Base-by-base conservation (phyloP, 1,140 invertebrate genomes). In the Pemphigus obesinymphae region DNA sequence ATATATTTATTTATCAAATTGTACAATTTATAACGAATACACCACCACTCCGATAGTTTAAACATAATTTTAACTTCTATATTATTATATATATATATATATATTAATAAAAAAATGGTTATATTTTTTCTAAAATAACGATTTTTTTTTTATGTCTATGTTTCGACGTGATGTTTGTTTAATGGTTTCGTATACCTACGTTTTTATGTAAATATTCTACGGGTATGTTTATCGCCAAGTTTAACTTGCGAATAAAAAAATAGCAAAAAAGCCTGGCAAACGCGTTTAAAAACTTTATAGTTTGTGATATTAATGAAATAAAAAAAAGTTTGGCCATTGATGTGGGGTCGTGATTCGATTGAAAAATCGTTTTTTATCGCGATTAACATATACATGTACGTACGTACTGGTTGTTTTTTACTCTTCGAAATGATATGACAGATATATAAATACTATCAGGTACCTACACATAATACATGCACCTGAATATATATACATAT, bases 161-260 rank as follows among this genome's bases (percentile, higher is more conserved):
- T 70, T 45, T 45, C 20, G 37, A 70, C 40, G 68, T 70, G 68
- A 70, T 70, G 68, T 45, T 70, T 70, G 23, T 26, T 70, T 70
- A 70, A 70, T 70, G 68, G 23, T 26, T 45, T 70, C n/a, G n/a
- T n/a, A n/a, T n/a, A n/a, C 40, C 40, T 70, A 70, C 11, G n/a
- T 70, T 70, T 70, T 70, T 70, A 70, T 45, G 68, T 70, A 70
- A 45, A 70, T 29, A 70, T 70, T 8, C 5, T 70, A 43, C 17
- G 37, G 17, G 40, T 70, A 13, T 70, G 68, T 70, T 70, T 70
- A 70, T 70, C 68, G 68, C 15, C 10, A 70, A 70, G 23, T 45
- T 70, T 70, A 45, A 70, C 23, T 1, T 70, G 23, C n/a, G n/a
- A n/a, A n/a, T 29, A 45, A 23, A 37, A 66, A 40, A 70, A 26